Conservation (phyloP, 2,113 vertebrate species). For the Spheniscus mendiculus region DNA sequence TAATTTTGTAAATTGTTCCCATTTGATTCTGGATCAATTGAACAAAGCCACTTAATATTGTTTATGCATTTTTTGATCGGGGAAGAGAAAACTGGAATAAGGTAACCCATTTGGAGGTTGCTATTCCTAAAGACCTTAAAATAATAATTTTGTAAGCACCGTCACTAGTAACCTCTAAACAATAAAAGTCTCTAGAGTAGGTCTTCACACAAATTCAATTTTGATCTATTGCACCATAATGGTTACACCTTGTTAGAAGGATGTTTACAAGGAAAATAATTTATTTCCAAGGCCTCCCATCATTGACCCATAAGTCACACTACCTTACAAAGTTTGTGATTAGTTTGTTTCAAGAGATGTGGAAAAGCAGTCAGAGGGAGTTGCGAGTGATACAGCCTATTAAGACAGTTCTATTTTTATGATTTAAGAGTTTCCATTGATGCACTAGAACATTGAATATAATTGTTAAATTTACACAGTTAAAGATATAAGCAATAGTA, state of each 20-base stretch:
- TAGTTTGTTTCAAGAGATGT: background rate
- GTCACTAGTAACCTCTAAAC: background rate
- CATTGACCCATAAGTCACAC: background rate
- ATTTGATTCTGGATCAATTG: background rate
- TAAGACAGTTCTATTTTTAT: background rate
- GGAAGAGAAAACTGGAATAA: background rate
- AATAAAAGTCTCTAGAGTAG: background rate
- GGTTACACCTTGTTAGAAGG: background rate
- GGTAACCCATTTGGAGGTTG: background rate
- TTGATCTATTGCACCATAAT: background rate
- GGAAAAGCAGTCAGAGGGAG: background rate
- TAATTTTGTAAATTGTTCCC: background rate
- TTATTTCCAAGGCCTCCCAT: background rate
- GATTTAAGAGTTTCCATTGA: background rate
- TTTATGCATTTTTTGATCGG: background rate
- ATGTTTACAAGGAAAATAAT: background rate
- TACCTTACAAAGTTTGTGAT: background rate
- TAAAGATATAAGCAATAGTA: background rate
- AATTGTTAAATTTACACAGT: background rate
- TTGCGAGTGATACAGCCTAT: background rate
- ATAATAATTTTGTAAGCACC: background rate
- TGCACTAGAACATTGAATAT: background rate
- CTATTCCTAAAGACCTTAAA: background rate
- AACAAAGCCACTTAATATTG: conserved; percentile 1
- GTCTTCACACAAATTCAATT: background rate